Conservation (phyloP, 92 coral and sea anemone genomes). For the Zoanthus sansibaricus region DNA sequence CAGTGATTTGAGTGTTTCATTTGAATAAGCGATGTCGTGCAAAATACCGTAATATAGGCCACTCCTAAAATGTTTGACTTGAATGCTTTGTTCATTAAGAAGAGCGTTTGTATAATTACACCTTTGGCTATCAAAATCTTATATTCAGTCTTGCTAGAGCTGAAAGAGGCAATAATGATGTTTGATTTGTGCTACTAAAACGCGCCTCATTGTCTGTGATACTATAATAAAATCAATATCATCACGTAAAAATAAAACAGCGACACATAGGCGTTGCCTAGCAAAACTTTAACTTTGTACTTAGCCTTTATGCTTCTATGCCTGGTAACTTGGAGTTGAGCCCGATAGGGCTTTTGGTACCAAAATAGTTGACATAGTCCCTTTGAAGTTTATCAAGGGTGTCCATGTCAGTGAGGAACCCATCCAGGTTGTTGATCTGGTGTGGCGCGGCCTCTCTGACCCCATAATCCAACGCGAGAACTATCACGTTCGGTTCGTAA, state of each 20-base stretch:
- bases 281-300: background rate
- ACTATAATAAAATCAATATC: background rate
- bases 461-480: constrained; percentile 83
- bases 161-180: background rate
- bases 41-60: background rate
- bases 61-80: background rate
- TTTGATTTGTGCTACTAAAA: background rate
- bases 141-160: background rate
- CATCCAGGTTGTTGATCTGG: constrained; percentile 19
- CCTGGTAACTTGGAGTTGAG: constrained; percentile 53
- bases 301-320: background rate
- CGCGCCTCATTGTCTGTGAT: background rate
- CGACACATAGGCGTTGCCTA: background rate
- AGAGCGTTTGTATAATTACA: background rate
- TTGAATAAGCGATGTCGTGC: background rate
- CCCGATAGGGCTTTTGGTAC: constrained; percentile 83
- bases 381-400: constrained; percentile 75
- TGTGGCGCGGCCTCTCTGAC: constrained; percentile 63
- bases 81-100: background rate
- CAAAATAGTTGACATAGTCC: constrained; percentile 82
- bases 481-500: constrained; percentile 69
- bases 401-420: constrained; percentile 63
- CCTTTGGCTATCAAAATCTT: background rate
- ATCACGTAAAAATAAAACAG: background rate
- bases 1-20: background rate